Base-by-base conservation (phyloP, 2,888 invertebrate species). In the Ophion ventricosus region DNA sequence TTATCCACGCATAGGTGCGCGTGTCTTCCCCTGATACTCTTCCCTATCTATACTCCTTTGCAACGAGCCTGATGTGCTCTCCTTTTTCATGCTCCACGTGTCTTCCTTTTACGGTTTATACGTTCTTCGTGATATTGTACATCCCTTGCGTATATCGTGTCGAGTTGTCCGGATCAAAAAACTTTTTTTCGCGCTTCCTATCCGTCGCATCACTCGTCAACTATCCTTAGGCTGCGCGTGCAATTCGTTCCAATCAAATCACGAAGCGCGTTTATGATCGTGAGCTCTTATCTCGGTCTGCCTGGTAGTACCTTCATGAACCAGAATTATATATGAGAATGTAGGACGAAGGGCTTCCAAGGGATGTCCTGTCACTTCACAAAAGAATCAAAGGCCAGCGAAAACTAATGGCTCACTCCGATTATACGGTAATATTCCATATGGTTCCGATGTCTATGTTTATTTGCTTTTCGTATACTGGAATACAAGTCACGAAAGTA, bases 341-440 rank as follows among this genome's bases (percentile, higher is more conserved):
- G 49, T 26, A n/a, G 17, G 20, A 63, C 26, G 49, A 63, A 69
- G 80, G 35, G 67, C 81, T 72, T 75, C 67, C 59, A 72, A 75
- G 67, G 73, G 61, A 20, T 54, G 81, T 56, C 76, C 67, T 64
- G 66, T 63, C 66, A 75, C 86, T 82, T 85, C 80, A 89, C 89
- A 88, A 90, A 90, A 88, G 89, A 89, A 88, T 88, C 87, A 89
- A 90, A 89, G 87, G 82, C 77, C 73, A 64, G 84, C 82, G 75
- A 81, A 81, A 87, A 86, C 85, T 88, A 88, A 88, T 87, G 85
- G 89, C 80, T 86, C 81, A 87, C 85, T 84, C 77, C 83, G 84
- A 73, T 57, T 76, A 82, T 83, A 76, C 70, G 64, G 89, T 89
- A 91, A 91, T 90, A 91, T 90, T 90, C 88, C 87, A 89, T 89